Evolutionary conservation across 2,113 vertebrate species (phyloP).

Genomic region (Aplodontia rufa): DNA sequence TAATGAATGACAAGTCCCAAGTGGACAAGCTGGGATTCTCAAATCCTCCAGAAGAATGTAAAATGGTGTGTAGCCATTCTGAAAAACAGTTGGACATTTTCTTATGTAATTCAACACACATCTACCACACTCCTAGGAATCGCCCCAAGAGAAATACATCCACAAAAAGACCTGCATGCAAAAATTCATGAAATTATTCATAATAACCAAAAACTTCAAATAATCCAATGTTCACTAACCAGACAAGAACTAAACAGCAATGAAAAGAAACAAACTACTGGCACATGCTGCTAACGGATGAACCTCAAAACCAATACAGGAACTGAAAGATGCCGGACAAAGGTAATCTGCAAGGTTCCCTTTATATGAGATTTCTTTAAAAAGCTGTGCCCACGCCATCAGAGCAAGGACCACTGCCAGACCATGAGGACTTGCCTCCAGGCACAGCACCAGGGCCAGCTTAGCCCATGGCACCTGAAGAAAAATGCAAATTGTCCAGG

Average conservation of each 20-base stretch:
- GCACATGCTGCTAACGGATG: fast-evolving
- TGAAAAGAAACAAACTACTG: neutral
- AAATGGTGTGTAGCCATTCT: no score
- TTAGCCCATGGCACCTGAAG: neutral
- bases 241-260: fast-evolving
- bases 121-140: neutral
- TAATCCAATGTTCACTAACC: neutral
- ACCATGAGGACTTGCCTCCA: no score
- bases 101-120: neutral
- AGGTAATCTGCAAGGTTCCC: fast-evolving
- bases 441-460: no score
- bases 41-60: no score
- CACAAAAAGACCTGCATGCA: neutral
- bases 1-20: neutral
- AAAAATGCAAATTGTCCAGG: neutral
- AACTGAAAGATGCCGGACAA: neutral
- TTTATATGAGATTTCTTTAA: neutral
- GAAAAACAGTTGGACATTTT: neutral
- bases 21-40: neutral
- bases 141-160: neutral
- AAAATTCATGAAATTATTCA: neutral
- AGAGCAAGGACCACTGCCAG: no score
- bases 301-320: fast-evolving
- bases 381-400: neutral
- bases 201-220: neutral